Evolutionary conservation across 2,113 vertebrate species (phyloP).

Genomic region (Sylvia atricapilla): DNA sequence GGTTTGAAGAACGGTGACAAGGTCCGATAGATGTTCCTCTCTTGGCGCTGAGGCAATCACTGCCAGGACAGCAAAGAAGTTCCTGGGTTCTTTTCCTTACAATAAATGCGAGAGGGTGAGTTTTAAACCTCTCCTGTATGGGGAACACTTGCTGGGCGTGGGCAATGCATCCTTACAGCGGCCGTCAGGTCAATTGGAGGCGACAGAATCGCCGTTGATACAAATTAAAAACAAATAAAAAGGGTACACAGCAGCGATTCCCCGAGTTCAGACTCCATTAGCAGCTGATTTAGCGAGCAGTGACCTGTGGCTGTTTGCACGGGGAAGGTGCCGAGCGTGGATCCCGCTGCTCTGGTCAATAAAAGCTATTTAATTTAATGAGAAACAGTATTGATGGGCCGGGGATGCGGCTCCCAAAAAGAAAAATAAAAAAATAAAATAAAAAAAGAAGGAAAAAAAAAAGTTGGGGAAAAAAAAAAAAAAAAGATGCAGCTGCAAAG

Average conservation of each 20-base stretch:
- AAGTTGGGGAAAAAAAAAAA: too few relatives aligned
- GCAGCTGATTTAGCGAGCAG: slow-evolving; percentile 83
- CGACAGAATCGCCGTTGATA: slow-evolving; percentile 82
- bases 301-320: slow-evolving; percentile 82
- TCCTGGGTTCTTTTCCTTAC: too few relatives aligned
- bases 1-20: too few relatives aligned
- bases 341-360: slow-evolving; percentile 88
- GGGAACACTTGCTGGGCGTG: too few relatives aligned
- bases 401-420: slow-evolving; percentile 73
- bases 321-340: slow-evolving; percentile 68
- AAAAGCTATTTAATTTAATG: slow-evolving; percentile 99
- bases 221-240: slow-evolving; percentile 97
- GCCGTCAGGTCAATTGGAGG: neutral
- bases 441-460: neutral
- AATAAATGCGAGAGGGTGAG: too few relatives aligned
- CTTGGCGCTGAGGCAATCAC: too few relatives aligned
- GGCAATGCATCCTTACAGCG: too few relatives aligned
- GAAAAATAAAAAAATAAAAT: neutral
- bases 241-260: slow-evolving; percentile 76
- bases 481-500: slow-evolving; percentile 82
- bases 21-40: too few relatives aligned
- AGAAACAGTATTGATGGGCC: slow-evolving; percentile 85
- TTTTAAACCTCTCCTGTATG: too few relatives aligned
- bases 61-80: too few relatives aligned
- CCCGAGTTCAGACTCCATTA: slow-evolving; percentile 84